Conservation (phyloP, 2,888 invertebrate species). For the Amphipyra tragopoginis region DNA sequence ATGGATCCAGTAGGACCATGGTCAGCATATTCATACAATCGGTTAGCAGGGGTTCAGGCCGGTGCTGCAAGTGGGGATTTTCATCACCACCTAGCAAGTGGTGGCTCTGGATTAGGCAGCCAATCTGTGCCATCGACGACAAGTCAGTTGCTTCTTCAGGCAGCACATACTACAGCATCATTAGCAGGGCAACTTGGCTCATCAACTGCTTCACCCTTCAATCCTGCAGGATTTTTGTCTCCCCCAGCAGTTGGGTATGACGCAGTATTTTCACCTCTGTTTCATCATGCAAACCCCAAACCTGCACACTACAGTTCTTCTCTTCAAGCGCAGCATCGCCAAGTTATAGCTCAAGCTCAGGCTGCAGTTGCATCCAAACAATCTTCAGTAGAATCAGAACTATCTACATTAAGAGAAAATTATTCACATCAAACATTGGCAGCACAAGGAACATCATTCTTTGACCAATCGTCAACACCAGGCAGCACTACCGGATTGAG, state of each 20-base stretch:
- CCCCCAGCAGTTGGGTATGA: slow-evolving; percentile 95
- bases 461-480: slow-evolving; percentile 91
- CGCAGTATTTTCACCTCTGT: slow-evolving; percentile 94
- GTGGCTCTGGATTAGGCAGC: slow-evolving; percentile 86
- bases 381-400: slow-evolving; percentile 89
- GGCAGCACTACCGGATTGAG: slow-evolving; percentile 87
- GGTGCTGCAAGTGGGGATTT: slow-evolving; percentile 92
- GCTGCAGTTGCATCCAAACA: slow-evolving; percentile 90
- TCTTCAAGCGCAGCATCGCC: slow-evolving; percentile 92
- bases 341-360: slow-evolving; percentile 90
- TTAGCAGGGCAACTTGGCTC: slow-evolving; percentile 91
- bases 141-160: slow-evolving; percentile 92
- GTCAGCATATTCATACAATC: slow-evolving; percentile 96
- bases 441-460: slow-evolving; percentile 91
- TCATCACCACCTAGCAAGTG: slow-evolving; percentile 92
- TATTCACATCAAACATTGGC: slow-evolving; percentile 90
- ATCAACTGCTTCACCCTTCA: slow-evolving; percentile 91
- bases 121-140: slow-evolving; percentile 91
- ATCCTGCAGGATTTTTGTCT: slow-evolving; percentile 93
- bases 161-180: slow-evolving; percentile 90
- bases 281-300: slow-evolving; percentile 94
- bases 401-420: slow-evolving; percentile 90
- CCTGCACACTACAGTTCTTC: slow-evolving; percentile 93
- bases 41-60: slow-evolving; percentile 93
- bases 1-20: slow-evolving; percentile 98